Evolutionary conservation across 2,888 invertebrate species (phyloP).

Genomic region (Yponomeuta evonymella): DNA sequence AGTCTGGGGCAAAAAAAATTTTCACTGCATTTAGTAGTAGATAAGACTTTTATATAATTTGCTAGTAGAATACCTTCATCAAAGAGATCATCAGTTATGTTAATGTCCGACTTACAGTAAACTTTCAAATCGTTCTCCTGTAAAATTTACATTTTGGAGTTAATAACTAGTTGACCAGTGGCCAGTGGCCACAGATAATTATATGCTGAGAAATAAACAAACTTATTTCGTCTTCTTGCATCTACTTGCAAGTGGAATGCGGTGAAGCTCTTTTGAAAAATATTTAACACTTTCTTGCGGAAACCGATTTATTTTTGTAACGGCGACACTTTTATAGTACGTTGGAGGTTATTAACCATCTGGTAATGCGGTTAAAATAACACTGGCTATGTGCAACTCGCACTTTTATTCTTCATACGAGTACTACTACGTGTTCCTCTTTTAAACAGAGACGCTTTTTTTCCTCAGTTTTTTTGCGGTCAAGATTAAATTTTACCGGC

Average conservation of each 20-base stretch:
- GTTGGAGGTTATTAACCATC: neutral
- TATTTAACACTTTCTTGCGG: neutral
- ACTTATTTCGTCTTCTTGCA: neutral
- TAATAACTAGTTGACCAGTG: no score
- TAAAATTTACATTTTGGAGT: no score
- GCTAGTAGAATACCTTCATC: no score
- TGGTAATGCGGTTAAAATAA: neutral
- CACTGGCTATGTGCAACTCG: neutral
- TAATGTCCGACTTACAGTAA: no score
- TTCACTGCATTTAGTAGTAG: no score
- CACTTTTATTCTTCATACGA: neutral
- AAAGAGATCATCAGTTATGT: no score
- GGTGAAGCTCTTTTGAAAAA: neutral
- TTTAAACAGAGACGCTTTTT: neutral
- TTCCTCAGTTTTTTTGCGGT: neutral
- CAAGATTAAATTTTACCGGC: neutral
- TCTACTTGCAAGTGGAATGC: neutral
- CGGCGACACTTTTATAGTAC: neutral
- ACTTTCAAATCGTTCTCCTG: no score
- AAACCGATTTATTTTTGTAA: neutral
- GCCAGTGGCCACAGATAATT: no score
- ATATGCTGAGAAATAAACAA: no score
- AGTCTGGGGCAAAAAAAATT: no score
- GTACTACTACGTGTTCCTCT: neutral
- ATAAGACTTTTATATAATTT: no score